These are phyloP conservation scores for Botia kubotai DNA, from an alignment of 2,797 vertebrate genomes.

Conservation along the genomic window DNA sequence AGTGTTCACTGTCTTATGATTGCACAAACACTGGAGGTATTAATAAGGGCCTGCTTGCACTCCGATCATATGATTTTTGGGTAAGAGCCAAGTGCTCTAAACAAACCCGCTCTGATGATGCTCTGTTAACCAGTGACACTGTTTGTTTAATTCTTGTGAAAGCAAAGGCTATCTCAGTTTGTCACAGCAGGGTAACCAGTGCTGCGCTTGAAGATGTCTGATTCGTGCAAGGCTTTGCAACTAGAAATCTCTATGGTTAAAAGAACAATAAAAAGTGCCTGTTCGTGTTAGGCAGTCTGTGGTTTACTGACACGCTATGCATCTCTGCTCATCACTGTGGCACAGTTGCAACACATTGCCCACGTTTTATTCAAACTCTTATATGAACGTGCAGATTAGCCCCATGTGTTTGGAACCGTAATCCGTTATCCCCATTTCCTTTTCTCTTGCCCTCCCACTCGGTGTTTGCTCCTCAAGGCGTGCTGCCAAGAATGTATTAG, in stretches of 20 bases:
- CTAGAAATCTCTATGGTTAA: background rate
- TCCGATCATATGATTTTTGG: conserved; percentile 62
- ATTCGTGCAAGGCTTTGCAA: background rate
- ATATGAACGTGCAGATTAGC: background rate
- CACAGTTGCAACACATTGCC: background rate
- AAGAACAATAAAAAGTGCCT: background rate
- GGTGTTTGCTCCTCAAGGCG: conserved; percentile 22
- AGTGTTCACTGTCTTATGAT: conserved; percentile 67
- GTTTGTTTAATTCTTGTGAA: background rate
- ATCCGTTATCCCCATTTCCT: conserved; percentile 38
- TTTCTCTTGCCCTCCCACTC: conserved; percentile 41
- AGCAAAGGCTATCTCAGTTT: background rate
- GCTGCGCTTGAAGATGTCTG: background rate
- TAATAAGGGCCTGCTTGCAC: conserved; percentile 55
- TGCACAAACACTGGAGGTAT: conserved; percentile 62
- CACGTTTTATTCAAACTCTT: background rate
- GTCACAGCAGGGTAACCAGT: background rate
- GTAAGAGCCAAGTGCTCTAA: conserved; percentile 20
- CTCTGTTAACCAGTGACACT: background rate
- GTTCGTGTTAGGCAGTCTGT: background rate
- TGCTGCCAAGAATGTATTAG: conserved; percentile 65
- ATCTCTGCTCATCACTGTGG: background rate
- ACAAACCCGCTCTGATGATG: background rate
- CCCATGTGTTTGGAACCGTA: background rate
- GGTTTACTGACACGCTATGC: background rate